Evolutionary conservation across 1,140 invertebrate genomes (phyloP).

Genomic region (Drosophila ohnishii): DNA sequence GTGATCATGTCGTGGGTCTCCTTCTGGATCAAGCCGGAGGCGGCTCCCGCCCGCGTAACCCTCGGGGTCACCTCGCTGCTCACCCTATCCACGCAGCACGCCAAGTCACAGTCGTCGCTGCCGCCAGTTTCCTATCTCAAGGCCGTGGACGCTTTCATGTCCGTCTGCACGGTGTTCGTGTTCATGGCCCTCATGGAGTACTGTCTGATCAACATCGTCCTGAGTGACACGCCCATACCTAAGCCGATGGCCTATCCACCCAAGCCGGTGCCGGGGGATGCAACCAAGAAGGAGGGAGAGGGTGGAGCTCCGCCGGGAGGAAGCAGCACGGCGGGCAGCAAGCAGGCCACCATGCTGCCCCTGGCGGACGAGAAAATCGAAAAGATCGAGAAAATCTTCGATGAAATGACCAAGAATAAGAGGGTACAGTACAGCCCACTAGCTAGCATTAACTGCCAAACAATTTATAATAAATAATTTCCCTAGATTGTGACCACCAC

Average conservation of each 20-base stretch:
- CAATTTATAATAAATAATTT: too few relatives aligned
- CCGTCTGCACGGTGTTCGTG: constrained; percentile 94
- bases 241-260: constrained; percentile 82
- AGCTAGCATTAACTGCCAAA: neutral
- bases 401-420: constrained; percentile 81
- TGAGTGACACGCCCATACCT: constrained; percentile 83
- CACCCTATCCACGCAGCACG: constrained; percentile 95
- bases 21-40: constrained; percentile 96
- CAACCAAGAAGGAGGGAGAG: constrained; percentile 64
- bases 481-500: constrained; percentile 67
- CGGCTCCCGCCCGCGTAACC: constrained; percentile 93
- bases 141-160: constrained; percentile 96
- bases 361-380: constrained; percentile 77
- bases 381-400: constrained; percentile 81
- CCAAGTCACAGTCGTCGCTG: constrained; percentile 93
- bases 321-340: constrained; percentile 35
- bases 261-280: constrained; percentile 72
- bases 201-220: constrained; percentile 94
- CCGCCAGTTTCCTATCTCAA: constrained; percentile 95
- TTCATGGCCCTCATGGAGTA: constrained; percentile 98
- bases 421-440: constrained; percentile 19
- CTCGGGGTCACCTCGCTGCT: constrained; percentile 94
- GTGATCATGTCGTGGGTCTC: constrained; percentile 97
- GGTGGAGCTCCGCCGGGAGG: constrained; percentile 41
- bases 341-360: constrained; percentile 63